Evolutionary conservation across 2,797 vertebrate genomes (phyloP).

Genomic region (Meda fulgida): DNA sequence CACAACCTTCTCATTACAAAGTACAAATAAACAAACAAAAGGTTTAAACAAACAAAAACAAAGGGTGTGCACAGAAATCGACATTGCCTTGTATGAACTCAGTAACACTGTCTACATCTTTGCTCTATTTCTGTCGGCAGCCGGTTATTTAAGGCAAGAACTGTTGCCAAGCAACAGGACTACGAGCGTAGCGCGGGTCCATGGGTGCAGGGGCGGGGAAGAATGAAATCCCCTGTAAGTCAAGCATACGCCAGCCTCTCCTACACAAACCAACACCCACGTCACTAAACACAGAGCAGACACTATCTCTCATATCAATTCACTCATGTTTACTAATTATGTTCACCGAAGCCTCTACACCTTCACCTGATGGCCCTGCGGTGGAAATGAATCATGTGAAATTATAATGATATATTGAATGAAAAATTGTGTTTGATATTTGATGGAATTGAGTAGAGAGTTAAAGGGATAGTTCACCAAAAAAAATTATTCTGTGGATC

Average conservation of each 20-base stretch:
- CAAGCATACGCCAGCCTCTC: conserved; percentile 54
- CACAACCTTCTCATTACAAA: conserved; percentile 11
- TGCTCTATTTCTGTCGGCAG: conserved; percentile 74
- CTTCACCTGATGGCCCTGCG: conserved; percentile 4
- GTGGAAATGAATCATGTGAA: conserved; percentile 31
- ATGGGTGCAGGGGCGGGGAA: conserved; percentile 54
- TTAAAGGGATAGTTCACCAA: conserved; percentile 2
- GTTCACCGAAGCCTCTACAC: conserved; percentile 7
- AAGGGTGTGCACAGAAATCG: conserved; percentile 61
- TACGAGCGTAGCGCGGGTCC: conserved; percentile 73
- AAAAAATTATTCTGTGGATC: not conserved
- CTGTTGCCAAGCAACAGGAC: conserved; percentile 83
- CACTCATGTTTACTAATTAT: conserved; percentile 28
- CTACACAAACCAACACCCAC: conserved; percentile 76
- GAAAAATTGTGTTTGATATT: not conserved
- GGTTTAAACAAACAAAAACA: conserved; percentile 52
- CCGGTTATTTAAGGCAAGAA: conserved; percentile 81
- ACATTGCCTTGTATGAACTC: conserved; percentile 77
- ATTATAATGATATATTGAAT: conserved; percentile 7
- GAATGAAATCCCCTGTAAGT: conserved; percentile 65
- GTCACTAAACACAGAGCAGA: conserved; percentile 65
- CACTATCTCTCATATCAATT: conserved; percentile 46
- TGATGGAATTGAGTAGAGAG: conserved; percentile 3
- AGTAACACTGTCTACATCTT: conserved; percentile 67
- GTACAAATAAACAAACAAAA: conserved; percentile 10